These are phyloP conservation scores for Shinisaurus crocodilurus DNA, from an alignment of 2,113 vertebrate species.

Conservation along the genomic window DNA sequence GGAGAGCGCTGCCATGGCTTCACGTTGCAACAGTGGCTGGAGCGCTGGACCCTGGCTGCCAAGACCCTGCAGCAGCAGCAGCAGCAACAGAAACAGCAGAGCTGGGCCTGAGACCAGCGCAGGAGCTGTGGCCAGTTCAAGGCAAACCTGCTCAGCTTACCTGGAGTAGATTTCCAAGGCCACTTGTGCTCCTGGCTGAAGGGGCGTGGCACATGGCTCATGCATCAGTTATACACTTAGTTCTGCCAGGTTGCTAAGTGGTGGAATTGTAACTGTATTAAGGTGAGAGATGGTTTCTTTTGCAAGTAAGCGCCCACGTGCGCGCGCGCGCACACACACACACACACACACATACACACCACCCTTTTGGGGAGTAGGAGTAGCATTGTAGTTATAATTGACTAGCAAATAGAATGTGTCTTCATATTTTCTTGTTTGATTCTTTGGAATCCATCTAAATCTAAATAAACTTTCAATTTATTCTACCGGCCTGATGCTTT, in stretches of 20 bases:
- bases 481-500: not conserved
- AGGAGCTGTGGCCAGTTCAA: not conserved
- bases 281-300: not conserved
- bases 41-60: conserved; percentile 78
- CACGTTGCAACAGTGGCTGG: conserved; percentile 81
- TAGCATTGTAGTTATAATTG: not conserved
- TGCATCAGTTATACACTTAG: not conserved
- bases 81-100: conserved; percentile 5
- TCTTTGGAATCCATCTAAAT: conserved; percentile 19
- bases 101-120: not conserved
- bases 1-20: conserved; percentile 70
- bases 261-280: not conserved
- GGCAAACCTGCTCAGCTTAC: fast-evolving
- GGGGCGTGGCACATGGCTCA: not conserved
- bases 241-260: not conserved
- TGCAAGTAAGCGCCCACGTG: too few species aligned
- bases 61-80: conserved; percentile 52
- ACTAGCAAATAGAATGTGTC: not conserved
- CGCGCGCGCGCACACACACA: not conserved
- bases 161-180: not conserved
- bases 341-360: too few species aligned
- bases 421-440: not conserved
- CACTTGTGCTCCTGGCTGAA: not conserved
- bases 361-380: not conserved
- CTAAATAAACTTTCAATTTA: not conserved